Conservation (phyloP, 2,113 vertebrate species). For the Eublepharis macularius region DNA sequence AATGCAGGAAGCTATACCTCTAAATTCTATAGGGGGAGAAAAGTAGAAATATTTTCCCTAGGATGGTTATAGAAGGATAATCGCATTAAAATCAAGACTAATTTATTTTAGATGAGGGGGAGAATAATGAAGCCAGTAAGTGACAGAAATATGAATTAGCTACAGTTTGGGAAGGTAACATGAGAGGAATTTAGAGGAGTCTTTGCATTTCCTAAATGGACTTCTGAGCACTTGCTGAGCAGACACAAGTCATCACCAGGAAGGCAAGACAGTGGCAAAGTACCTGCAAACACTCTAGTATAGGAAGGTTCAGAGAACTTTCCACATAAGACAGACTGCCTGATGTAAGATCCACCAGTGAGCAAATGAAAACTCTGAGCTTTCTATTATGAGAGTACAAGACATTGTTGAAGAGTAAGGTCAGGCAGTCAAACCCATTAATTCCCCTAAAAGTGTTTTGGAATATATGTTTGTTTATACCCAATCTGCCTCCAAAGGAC, state of each 20-base stretch:
- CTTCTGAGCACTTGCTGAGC: accelerated
- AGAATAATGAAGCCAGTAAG: slow-evolving; percentile 12
- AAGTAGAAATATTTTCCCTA: background rate
- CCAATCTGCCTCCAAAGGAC: too few species aligned
- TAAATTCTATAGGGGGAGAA: background rate
- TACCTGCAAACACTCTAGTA: slow-evolving; percentile 75
- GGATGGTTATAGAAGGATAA: background rate
- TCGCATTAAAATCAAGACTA: slow-evolving; percentile 17
- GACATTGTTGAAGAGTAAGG: slow-evolving; percentile 55
- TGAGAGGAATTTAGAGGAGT: slow-evolving; percentile 39
- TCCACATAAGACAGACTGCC: slow-evolving; percentile 62
- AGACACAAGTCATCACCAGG: slow-evolving; percentile 71
- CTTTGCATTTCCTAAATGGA: slow-evolving; percentile 44
- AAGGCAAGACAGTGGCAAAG: slow-evolving; percentile 82
- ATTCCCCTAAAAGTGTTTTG: slow-evolving; percentile 32
- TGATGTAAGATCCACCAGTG: slow-evolving; percentile 46
- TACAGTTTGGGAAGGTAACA: slow-evolving; percentile 28
- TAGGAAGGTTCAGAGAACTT: slow-evolving; percentile 68
- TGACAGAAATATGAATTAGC: slow-evolving; percentile 48
- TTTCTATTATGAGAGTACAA: slow-evolving; percentile 57
- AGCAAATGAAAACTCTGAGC: slow-evolving; percentile 62
- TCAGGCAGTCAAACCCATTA: slow-evolving; percentile 41
- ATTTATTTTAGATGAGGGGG: slow-evolving; percentile 22
- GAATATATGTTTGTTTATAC: too few species aligned
- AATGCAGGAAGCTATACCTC: background rate